phyloP scores from a whole-genome alignment of 2,113 vertebrate species.

The Dasyprocta punctata region DNA sequence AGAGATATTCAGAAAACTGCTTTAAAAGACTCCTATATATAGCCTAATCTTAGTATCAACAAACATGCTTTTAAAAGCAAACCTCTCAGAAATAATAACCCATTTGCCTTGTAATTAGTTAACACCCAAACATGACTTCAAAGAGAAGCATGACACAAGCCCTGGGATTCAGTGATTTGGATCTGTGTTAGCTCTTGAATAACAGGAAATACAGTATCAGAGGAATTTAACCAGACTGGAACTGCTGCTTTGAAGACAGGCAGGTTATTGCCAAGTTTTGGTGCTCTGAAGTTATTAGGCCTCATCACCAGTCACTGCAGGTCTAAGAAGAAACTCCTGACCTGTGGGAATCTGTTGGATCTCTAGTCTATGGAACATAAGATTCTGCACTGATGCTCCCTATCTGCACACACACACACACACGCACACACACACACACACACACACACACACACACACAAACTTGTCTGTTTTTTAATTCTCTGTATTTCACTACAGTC shows the following conservation, averaged over 20 bases:
- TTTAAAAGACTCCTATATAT: conserved; percentile 41
- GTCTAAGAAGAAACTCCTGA: not conserved
- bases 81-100: conserved; percentile 39
- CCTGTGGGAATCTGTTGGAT: accelerated
- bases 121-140: conserved; percentile 41
- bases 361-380: accelerated
- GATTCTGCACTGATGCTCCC: not conserved
- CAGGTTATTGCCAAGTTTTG: accelerated
- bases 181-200: accelerated
- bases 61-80: not conserved
- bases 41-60: conserved; percentile 39
- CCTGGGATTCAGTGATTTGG: not conserved
- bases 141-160: not conserved
- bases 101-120: conserved; percentile 60
- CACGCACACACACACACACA: accelerated
- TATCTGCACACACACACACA: not conserved
- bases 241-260: not conserved
- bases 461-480: not conserved
- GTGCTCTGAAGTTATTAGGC: not conserved
- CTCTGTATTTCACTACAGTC: conserved; percentile 84
- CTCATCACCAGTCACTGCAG: not conserved
- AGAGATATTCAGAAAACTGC: conserved; percentile 7
- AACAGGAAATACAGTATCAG: conserved; percentile 48
- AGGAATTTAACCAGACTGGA: not conserved
- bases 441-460: accelerated